phyloP scores from a whole-genome alignment of 2,113 vertebrate species.

The Lasiurus cinereus region DNA sequence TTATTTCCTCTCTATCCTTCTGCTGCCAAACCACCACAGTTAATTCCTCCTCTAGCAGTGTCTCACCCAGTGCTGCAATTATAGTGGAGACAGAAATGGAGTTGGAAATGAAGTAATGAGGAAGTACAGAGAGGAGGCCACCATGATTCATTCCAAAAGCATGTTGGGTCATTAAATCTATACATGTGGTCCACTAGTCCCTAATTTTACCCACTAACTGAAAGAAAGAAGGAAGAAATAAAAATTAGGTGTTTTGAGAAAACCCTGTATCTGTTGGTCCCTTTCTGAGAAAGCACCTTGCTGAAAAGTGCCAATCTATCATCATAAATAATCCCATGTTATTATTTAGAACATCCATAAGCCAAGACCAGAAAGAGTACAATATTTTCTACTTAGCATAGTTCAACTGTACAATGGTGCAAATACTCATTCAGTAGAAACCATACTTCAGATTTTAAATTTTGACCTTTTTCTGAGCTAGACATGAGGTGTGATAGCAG shows the following conservation, averaged over 20 bases:
- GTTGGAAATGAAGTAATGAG: slow-evolving; percentile 55
- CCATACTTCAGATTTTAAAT: not conserved
- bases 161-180: slow-evolving; percentile 59
- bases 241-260: slow-evolving; percentile 69
- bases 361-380: slow-evolving; percentile 22
- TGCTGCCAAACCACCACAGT: slow-evolving; percentile 82
- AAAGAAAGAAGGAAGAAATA: slow-evolving; percentile 35
- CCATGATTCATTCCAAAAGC: slow-evolving; percentile 53
- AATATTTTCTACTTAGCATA: not conserved
- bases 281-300: slow-evolving; percentile 56
- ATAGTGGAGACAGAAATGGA: slow-evolving; percentile 68
- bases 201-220: slow-evolving; percentile 60
- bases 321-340: slow-evolving; percentile 63
- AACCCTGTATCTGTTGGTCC: slow-evolving; percentile 24
- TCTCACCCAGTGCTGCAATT: slow-evolving; percentile 72
- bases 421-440: not conserved
- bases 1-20: slow-evolving; percentile 70
- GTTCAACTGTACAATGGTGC: not conserved
- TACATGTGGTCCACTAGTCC: slow-evolving; percentile 53
- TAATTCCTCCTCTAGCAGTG: slow-evolving; percentile 62
- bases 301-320: slow-evolving; percentile 32
- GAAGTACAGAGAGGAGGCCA: slow-evolving; percentile 54
- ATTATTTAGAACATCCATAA: slow-evolving; percentile 33
- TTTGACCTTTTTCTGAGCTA: not conserved
- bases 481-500: too few species aligned